A percentile compares a stretch with the other conserved stretches of the same genome.
Evolutionary conservation across 2,797 vertebrate genomes (phyloP).

Genomic region (Dromococcyx pavoninus): DNA sequence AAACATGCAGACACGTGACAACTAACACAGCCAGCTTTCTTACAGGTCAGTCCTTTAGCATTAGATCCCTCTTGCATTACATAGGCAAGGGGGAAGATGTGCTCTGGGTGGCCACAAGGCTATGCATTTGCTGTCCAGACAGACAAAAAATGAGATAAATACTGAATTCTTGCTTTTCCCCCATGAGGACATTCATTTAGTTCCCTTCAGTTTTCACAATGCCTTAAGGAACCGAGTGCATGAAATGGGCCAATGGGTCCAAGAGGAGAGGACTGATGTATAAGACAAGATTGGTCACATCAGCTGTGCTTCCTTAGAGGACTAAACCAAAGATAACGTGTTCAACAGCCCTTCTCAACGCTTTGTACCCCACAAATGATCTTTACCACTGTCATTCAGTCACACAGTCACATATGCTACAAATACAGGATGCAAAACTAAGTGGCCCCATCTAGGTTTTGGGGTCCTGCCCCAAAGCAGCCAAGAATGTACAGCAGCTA

Average conservation of each 20-base stretch:
- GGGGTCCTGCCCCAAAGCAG: neutral
- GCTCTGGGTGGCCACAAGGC: neutral
- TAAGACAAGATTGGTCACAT: neutral
- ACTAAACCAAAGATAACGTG: neutral
- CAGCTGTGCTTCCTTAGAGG: neutral
- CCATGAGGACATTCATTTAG: neutral
- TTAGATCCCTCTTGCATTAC: neutral
- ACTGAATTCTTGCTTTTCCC: neutral
- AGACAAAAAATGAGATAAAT: neutral
- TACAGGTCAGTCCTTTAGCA: neutral
- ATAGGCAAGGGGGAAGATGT: rapidly evolving
- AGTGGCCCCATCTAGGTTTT: neutral
- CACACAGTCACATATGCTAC: neutral
- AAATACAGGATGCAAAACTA: neutral
- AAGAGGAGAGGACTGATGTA: neutral
- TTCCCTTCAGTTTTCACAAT: neutral
- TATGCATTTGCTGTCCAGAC: neutral
- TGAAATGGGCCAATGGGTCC: neutral
- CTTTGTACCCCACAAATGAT: neutral
- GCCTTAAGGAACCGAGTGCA: neutral
- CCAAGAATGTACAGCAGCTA: neutral
- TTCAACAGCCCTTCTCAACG: neutral
- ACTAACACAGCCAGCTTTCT: neutral
- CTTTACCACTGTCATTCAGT: neutral
- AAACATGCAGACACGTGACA: neutral